Evolutionary conservation across 2,797 vertebrate species (phyloP), one percentile per base, ranked within the genome.

Genomic region (Pelodytes ibericus): DNA sequence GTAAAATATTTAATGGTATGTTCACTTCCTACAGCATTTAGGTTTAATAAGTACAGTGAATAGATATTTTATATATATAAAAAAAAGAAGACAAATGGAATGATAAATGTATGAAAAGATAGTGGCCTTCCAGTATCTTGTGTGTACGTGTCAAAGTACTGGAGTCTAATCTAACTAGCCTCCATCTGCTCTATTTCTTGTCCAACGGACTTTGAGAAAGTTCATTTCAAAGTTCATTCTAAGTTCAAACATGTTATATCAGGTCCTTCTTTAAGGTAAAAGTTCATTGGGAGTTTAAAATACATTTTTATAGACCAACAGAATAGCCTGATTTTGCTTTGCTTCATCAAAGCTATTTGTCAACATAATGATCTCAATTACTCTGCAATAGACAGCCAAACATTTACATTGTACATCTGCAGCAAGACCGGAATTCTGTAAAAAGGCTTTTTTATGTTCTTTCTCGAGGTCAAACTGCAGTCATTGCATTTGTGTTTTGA

Each of bases 241-340:
- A 88, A 94, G 95, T 96, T 96, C 94, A 95, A 83, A 83, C 68
- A 82, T 93, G 90, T 93, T 94, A 90, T 90, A 90, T 82, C 69
- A 53, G 88, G 94, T 93, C 90, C 91, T 85, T 90, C 85, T 53
- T 80, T 86, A 88, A 89, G 86, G 80, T 85, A 89, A 91, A 92
- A 86, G 92, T 93, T 97, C 94, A 95, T 72, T 84, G 85, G 79
- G 86, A 92, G 94, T 93, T 94, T 92, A 95, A 83, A 26, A 20
- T 65, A 81, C 74, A 63, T 80, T 83, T 84, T 58, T 81, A n/a
- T 20, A 75, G 10, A 60, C 29, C n/a, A 27, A 49, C 33, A 41
- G 16, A 39, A 79, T 76, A 75, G 39, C 27, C 81, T 72, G n/a
- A 80, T 63, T 39, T 68, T 73, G 39, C 47, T 61, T 72, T 53